Evolutionary conservation across 2,888 invertebrate species (phyloP), one percentile per base, ranked within the genome.

Genomic region (Emmelina monodactyla): DNA sequence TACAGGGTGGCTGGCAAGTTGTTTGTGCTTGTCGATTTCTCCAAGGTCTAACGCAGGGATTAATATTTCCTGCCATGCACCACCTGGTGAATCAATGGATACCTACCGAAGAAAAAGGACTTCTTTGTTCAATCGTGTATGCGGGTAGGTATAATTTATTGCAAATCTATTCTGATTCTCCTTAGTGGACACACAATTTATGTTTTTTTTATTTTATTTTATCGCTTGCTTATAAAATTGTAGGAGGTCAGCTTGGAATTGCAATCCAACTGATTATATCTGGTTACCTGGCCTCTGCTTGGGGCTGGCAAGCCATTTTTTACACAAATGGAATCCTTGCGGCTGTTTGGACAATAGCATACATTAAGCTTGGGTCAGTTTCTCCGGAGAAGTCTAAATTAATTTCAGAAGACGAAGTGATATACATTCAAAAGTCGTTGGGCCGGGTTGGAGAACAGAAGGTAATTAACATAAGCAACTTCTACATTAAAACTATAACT

Each of bases 301-400:
- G 84, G 50, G 92, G 92, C 1, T 92, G 92, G 92, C 87, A 88
- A 0, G 83, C 87, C 5, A 86, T 88, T 37, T 92, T 92, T 63
- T 92, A 92, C 54, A 61, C 85, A 1, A 88, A 88, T 47, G 91
- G 91, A 0, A 71, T 71, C 4, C 55, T 85, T 1, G 86, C 88
- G 0, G 54, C 85, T 1, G 12, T 82, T 0, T 91, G 89, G 88
- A 65, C 82, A 0, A 39, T 84, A 0, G 39, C 64, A 0, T 91
- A 86, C 73, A 62, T 82, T 2, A 51, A 85, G 34, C 69, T 86
- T 16, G 91, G 89, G 0, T 83, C 87, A 1, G 86, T 87, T 37
- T 83, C 84, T 7, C 91, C 92, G 1, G 78, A 83, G 2, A 78
- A 83, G 3, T 65, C 72, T 0, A 83, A 81, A 34, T 59, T 66